Evolutionary conservation across 2,113 vertebrate genomes (phyloP).

Genomic region (Strigops habroptila): DNA sequence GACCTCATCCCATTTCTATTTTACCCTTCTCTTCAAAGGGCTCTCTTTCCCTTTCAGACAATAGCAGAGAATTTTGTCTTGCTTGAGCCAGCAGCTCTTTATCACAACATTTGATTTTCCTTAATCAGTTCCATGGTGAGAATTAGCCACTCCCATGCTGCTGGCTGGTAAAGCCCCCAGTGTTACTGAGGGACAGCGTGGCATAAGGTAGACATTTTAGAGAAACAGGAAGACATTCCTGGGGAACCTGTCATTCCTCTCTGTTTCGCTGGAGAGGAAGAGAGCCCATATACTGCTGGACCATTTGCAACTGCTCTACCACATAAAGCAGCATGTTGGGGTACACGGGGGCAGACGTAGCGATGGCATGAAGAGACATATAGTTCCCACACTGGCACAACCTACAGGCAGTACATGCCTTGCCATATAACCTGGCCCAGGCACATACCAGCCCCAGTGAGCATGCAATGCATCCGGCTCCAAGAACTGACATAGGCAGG

Average conservation of each 20-base stretch:
- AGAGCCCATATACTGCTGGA: neutral
- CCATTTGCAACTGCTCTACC: neutral
- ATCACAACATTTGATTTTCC: neutral
- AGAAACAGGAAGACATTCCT: neutral
- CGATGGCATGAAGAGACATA: neutral
- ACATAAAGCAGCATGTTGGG: accelerated
- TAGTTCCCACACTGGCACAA: neutral
- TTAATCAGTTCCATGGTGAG: neutral
- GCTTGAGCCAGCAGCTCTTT: neutral
- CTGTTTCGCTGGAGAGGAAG: neutral
- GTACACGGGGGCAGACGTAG: neutral
- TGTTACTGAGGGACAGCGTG: accelerated
- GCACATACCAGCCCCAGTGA: neutral
- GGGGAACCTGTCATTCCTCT: neutral
- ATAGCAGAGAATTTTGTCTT: neutral
- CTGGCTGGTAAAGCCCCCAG: neutral
- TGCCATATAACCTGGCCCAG: neutral
- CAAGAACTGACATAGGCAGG: neutral
- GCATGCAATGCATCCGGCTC: neutral
- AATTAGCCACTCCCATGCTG: neutral
- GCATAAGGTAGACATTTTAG: neutral
- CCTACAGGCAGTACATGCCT: neutral
- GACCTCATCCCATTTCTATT: neutral
- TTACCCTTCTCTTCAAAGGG: neutral
- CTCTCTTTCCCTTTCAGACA: neutral